A percentile compares a stretch with the other conserved stretches of the same genome.
phyloP scores from a whole-genome alignment of 1,140 invertebrate genomes.

The Armadillidium nasatum region DNA sequence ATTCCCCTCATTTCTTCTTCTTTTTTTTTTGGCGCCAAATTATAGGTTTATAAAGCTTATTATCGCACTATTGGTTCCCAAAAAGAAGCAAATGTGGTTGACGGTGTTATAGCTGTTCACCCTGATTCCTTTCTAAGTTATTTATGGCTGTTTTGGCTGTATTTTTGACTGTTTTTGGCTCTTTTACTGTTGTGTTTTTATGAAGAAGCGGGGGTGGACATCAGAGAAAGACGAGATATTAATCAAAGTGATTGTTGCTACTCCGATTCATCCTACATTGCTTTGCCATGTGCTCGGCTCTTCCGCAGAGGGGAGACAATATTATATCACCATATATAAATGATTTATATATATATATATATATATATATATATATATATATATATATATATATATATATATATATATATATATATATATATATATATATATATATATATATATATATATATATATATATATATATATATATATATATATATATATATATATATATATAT shows the following conservation, averaged over 20 bases:
- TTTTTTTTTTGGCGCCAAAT: slow-evolving; percentile 8
- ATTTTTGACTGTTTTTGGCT: neutral
- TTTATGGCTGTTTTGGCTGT: slow-evolving; percentile 2
- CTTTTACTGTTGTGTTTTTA: neutral
- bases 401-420: too few relatives aligned
- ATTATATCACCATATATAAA: neutral
- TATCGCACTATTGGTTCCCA: neutral
- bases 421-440: too few relatives aligned
- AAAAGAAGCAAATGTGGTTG: neutral
- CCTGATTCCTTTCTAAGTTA: neutral
- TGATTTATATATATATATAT: neutral
- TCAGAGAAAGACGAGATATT: neutral
- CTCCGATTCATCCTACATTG: neutral
- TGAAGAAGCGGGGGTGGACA: neutral
- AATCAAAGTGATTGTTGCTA: neutral
- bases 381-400: too few relatives aligned
- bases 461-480: too few relatives aligned
- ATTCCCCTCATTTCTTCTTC: neutral
- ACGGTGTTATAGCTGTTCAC: neutral
- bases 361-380: too few relatives aligned
- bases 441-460: too few relatives aligned
- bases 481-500: too few relatives aligned
- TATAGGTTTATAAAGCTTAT: slow-evolving; percentile 2
- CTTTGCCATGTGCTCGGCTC: neutral
- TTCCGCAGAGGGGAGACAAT: neutral